Percentiles rank a stretch among this genome's conserved stretches.
These are phyloP conservation scores for Hippopotamus amphibius DNA, from an alignment of 2,113 vertebrate genomes.

Conservation along the genomic window DNA sequence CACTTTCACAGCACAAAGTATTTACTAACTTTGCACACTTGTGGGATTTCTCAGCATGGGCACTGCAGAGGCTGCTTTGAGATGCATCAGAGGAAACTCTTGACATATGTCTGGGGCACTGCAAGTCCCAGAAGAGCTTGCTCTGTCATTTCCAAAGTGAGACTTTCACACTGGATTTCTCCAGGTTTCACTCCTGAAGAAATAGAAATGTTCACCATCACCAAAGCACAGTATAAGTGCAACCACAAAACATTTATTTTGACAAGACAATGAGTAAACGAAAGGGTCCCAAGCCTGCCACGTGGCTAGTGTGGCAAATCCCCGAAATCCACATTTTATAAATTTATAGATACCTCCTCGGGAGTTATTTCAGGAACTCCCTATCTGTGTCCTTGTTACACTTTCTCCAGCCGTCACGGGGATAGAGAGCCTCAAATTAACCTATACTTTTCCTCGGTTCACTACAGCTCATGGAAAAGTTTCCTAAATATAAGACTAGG, in stretches of 20 bases:
- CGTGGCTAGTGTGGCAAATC: neutral
- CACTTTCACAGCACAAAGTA: neutral
- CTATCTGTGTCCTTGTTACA: neutral
- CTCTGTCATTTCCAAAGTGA: neutral
- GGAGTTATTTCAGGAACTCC: neutral
- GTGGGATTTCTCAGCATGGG: neutral
- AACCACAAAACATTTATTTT: neutral
- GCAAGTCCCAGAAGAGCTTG: neutral
- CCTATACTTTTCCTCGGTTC: neutral
- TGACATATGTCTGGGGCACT: neutral
- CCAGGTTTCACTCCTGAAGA: neutral
- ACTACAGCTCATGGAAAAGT: neutral
- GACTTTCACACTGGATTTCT: neutral
- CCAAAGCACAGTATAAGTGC: neutral
- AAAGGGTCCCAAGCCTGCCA: too few species aligned
- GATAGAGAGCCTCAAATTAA: neutral
- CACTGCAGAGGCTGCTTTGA: neutral
- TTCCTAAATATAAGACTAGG: neutral
- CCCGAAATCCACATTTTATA: neutral
- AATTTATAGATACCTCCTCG: neutral
- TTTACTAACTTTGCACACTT: neutral
- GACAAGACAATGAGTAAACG: neutral
- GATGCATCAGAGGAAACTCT: neutral
- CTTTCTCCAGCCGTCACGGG: neutral
- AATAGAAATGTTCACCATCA: neutral